Evolutionary conservation across 2,888 invertebrate species (phyloP).

Genomic region (Dicyrtoma fusca): DNA sequence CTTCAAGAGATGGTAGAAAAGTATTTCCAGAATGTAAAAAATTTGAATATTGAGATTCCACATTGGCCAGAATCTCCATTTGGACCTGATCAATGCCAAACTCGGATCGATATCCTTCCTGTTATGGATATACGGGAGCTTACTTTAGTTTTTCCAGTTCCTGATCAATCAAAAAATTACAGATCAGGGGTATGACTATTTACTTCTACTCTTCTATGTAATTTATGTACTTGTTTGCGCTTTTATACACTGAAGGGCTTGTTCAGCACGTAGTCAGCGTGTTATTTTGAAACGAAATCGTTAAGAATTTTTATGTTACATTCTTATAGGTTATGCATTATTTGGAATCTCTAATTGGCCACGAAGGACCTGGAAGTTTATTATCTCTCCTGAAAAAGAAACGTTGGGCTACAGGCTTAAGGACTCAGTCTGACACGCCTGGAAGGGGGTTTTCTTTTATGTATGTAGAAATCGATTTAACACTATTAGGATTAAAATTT

Average conservation of each 20-base stretch:
- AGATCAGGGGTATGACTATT: conserved; percentile 60
- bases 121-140: conserved; percentile 63
- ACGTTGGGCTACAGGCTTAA: conserved; percentile 36
- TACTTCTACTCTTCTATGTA: no score
- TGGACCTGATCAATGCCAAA: conserved; percentile 60
- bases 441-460: conserved; percentile 91
- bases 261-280: no score
- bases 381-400: conserved; percentile 37
- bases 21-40: conserved; percentile 60
- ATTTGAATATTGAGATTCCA: conserved; percentile 60
- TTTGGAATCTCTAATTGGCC: conserved; percentile 36
- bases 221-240: no score
- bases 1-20: conserved; percentile 61
- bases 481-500: conserved; percentile 85
- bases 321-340: conserved; percentile 21
- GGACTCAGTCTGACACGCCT: conserved; percentile 28
- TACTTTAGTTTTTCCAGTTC: conserved; percentile 62
- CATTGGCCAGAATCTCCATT: conserved; percentile 62
- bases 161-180: conserved; percentile 61
- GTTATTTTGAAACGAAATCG: no score
- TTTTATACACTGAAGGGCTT: no score
- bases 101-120: conserved; percentile 60
- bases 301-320: no score
- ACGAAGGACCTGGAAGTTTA: conserved; percentile 44
- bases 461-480: conserved; percentile 80